Percentiles rank a stretch among this genome's conserved stretches.
Conservation (phyloP, 2,797 vertebrate species). For the Helicolenus hilgendorfi region DNA sequence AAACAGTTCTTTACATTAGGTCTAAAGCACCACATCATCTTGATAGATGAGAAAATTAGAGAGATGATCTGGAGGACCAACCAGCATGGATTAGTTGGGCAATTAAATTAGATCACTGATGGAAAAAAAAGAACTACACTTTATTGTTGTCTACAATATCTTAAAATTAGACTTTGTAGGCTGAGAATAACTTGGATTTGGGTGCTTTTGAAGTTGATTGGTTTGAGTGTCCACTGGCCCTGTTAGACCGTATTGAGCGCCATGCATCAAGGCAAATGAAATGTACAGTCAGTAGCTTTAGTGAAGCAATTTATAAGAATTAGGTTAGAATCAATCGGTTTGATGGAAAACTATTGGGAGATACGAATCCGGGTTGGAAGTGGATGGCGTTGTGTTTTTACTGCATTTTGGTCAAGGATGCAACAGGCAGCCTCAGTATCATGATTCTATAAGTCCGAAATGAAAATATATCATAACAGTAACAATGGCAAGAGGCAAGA, state of each 20-base stretch:
- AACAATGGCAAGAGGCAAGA: not conserved
- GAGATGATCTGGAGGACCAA: not conserved
- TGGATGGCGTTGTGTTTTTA: not conserved
- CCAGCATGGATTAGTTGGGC: not conserved
- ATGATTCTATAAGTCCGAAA: not conserved
- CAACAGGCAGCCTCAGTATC: not conserved
- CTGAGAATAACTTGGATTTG: not conserved
- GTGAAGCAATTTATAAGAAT: conserved; percentile 42
- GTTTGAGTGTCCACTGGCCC: not conserved
- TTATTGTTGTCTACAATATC: too few species aligned
- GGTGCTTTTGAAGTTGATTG: conserved; percentile 1
- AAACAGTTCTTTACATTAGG: not conserved
- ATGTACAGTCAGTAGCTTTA: conserved; percentile 34
- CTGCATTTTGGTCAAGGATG: not conserved
- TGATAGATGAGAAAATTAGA: not conserved
- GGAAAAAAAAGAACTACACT: not conserved
- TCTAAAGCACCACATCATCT: not conserved
- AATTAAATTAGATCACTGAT: not conserved
- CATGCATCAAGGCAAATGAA: conserved; percentile 14
- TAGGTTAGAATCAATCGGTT: conserved; percentile 26
- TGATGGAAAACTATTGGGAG: conserved; percentile 29
- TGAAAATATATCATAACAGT: not conserved
- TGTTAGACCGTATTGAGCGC: not conserved
- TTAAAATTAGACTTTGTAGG: not conserved
- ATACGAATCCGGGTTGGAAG: conserved; percentile 11